Base-by-base conservation (phyloP, 2,797 vertebrate species). In the Eupleurogrammus muticus region DNA sequence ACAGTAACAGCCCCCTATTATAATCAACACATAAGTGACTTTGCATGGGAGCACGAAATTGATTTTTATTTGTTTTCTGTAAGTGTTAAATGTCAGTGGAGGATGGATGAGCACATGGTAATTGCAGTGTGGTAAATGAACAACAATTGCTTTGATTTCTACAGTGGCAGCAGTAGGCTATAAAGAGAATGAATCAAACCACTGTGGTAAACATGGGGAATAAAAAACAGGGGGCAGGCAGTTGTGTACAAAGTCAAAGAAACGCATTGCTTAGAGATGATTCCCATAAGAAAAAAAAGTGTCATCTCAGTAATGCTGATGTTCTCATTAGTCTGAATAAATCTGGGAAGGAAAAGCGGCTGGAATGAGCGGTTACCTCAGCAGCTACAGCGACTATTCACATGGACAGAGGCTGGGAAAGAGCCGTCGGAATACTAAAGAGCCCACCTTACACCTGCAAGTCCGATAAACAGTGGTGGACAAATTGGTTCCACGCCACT, bases 381-480 rank as follows among this genome's bases (percentile, higher is more conserved):
- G 28, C 50, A 78, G 68, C 66, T 47, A 74, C 24, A 68, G 47
- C 1, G 20, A 70, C 24, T 66, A 79, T 80, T 90, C 66, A 87
- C 74, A 86, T 75, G 24, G 62, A 19, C 76, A 84, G 65, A 78
- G 35, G 53, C 50, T 58, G 72, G 70, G 81, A 82, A 73, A 65
- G 63, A 86, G 70, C 71, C 79, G 49, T 46, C 38, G 4, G 90
- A 90, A 90, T 91, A 90, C 87, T 83, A 92, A 93, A 60, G 76
- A 91, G 89, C 81, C 84, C 89, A 92, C 89, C 90, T 91, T 89
- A 77, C 86, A 92, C 89, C 85, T 90, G 83, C 80, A 83, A 85
- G 80, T 87, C 86, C 63, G 61, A 80, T 69, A 80, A 87, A 88
- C 70, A 83, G 66, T 73, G 68, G 67, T 59, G 19, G 59, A 86